These are phyloP conservation scores for Halcyon leucocephala DNA, from an alignment of 2,797 vertebrate species.

Conservation along the genomic window DNA sequence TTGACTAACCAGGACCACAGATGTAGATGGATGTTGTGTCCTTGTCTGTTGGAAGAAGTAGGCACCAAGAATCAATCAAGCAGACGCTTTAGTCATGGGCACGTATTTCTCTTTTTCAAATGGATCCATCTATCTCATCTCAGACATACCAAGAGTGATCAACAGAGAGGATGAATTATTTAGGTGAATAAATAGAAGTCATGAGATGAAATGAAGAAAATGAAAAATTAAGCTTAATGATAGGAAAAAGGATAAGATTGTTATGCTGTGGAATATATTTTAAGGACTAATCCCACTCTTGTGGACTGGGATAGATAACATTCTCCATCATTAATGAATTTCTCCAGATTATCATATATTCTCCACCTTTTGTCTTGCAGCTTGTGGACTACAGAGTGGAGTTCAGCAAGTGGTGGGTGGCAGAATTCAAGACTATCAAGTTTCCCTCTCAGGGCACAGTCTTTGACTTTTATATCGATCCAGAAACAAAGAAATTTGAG, in stretches of 20 bases:
- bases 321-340: neutral
- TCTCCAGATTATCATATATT: neutral
- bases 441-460: slow-evolving; percentile 94
- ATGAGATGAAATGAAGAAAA: neutral
- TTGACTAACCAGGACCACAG: neutral
- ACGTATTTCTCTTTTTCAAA: slow-evolving; percentile 42
- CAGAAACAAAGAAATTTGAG: slow-evolving; percentile 92
- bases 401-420: slow-evolving; percentile 98
- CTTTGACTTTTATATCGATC: slow-evolving; percentile 95
- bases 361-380: slow-evolving; percentile 72
- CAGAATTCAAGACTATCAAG: slow-evolving; percentile 94
- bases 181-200: slow-evolving; percentile 26
- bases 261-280: neutral
- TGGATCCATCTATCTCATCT: slow-evolving; percentile 42
- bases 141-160: slow-evolving; percentile 27
- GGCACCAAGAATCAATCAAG: slow-evolving; percentile 35
- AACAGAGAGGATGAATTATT: slow-evolving; percentile 54
- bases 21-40: slow-evolving; percentile 43
- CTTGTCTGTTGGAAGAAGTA: slow-evolving; percentile 43
- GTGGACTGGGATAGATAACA: neutral
- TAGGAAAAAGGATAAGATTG: neutral
- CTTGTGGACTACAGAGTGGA: slow-evolving; percentile 92
- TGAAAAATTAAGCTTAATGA: slow-evolving; percentile 31
- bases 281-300: neutral
- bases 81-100: slow-evolving; percentile 36